Conservation (phyloP, 2,113 vertebrate genomes). For the Centrocercus urophasianus region DNA sequence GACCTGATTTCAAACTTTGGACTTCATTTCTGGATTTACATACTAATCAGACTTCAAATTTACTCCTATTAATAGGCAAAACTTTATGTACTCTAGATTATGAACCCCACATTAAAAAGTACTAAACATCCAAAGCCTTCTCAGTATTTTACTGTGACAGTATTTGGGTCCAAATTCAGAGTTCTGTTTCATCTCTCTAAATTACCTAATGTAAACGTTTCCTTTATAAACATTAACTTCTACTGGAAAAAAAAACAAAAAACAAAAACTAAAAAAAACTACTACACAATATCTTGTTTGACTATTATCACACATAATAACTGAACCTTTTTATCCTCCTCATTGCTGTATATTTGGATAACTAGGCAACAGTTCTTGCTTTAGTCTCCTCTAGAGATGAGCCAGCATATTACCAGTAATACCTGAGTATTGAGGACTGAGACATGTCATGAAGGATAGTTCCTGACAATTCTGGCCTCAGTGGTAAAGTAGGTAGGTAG, state of each 20-base stretch:
- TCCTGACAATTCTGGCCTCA: neutral
- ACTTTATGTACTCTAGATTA: neutral
- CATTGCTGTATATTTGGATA: neutral
- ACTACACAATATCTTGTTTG: neutral
- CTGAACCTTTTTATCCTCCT: neutral
- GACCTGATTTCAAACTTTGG: neutral
- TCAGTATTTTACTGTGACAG: neutral
- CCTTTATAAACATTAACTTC: neutral
- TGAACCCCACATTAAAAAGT: neutral
- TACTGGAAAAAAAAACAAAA: neutral
- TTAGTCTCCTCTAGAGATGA: slow-evolving; percentile 37
- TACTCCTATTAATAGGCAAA: neutral
- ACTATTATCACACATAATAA: neutral
- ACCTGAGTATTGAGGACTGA: neutral
- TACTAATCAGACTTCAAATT: neutral
- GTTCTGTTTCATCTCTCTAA: neutral
- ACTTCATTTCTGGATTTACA: neutral
- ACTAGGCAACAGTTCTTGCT: neutral
- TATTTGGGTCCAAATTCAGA: neutral
- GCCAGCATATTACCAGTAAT: neutral
- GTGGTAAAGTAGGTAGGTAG: neutral
- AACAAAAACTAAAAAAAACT: neutral
- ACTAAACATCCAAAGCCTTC: neutral
- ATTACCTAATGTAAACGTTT: neutral
- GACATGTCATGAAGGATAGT: neutral